These are phyloP conservation scores for Ellobius talpinus DNA, from an alignment of 2,113 vertebrate genomes.

Conservation along the genomic window DNA sequence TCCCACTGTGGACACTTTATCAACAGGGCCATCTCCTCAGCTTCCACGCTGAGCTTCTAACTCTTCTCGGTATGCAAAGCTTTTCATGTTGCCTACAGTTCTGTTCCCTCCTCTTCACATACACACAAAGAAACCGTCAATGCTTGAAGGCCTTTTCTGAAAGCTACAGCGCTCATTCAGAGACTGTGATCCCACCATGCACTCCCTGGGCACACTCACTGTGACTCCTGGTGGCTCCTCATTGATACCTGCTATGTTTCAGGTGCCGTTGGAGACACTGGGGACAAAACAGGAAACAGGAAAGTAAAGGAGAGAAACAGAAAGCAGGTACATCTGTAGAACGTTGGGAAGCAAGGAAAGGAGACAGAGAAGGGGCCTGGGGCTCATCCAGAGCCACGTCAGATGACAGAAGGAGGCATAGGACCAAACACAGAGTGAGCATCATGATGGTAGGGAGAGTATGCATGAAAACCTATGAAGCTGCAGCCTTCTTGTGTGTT, in stretches of 20 bases:
- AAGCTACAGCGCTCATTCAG: not conserved
- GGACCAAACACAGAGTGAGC: not conserved
- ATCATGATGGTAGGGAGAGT: not conserved
- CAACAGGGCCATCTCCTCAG: not conserved
- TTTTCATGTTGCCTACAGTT: too few relatives aligned
- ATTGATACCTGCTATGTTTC: not conserved
- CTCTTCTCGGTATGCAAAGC: not conserved
- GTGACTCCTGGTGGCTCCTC: fast-evolving
- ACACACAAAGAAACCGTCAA: too few relatives aligned
- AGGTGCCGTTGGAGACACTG: not conserved
- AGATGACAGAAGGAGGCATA: too few relatives aligned
- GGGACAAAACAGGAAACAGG: not conserved
- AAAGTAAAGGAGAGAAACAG: not conserved
- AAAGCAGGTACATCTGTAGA: not conserved
- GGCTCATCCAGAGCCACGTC: fast-evolving
- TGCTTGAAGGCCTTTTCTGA: fast-evolving
- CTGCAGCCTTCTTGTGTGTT: not conserved
- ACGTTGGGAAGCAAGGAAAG: not conserved
- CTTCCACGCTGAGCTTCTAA: not conserved
- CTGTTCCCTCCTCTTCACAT: not conserved
- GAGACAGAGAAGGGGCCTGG: not conserved
- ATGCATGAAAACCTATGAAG: not conserved
- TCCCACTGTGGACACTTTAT: not conserved
- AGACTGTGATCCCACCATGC: not conserved
- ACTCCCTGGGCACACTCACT: fast-evolving